Evolutionary conservation across 2,888 invertebrate genomes (phyloP).

Genomic region (Apamea anceps): DNA sequence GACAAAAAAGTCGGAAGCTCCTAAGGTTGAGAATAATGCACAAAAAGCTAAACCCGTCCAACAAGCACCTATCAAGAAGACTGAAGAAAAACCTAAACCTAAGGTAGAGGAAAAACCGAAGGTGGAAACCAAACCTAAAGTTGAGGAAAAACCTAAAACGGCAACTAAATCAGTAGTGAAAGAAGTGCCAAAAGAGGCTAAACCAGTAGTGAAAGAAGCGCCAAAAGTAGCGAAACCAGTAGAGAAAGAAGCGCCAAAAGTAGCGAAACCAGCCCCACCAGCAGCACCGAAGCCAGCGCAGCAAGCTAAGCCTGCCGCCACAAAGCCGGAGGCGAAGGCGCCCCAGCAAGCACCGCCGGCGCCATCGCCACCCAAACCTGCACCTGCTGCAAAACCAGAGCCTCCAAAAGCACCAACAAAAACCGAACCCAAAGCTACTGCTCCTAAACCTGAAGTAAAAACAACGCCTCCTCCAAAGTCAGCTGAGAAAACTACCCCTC

Average conservation of each 20-base stretch:
- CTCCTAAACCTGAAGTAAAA: conserved; percentile 60
- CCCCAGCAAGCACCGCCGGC: conserved; percentile 6
- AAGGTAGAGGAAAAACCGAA: conserved; percentile 52
- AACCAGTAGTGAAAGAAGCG: conserved; percentile 50
- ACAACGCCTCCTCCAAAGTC: conserved; percentile 61
- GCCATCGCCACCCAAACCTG: conserved; percentile 46
- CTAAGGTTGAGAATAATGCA: conserved; percentile 67
- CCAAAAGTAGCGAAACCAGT: conserved; percentile 37
- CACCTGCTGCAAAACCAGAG: conserved; percentile 40
- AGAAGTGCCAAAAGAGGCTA: conserved; percentile 5
- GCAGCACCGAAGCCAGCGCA: conserved; percentile 57
- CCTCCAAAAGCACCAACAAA: conserved; percentile 30
- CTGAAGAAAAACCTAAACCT: conserved; percentile 53
- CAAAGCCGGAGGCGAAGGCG: conserved; percentile 19
- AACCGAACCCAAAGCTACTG: conserved; percentile 38
- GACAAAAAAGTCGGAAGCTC: conserved; percentile 48
- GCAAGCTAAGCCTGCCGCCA: conserved; percentile 48
- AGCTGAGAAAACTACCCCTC: conserved; percentile 49
- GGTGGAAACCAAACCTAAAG: conserved; percentile 63
- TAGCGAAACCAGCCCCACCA: conserved; percentile 31
- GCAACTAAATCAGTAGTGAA: conserved; percentile 47
- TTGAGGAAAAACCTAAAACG: conserved; percentile 42
- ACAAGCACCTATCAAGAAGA: conserved; percentile 51
- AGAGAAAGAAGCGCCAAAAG: conserved; percentile 64
- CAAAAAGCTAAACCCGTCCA: conserved; percentile 67